A percentile compares a stretch with the other conserved stretches of the same genome.
These are phyloP conservation scores for Ecliptopera silaceata DNA, from an alignment of 2,888 invertebrate genomes.

Conservation along the genomic window DNA sequence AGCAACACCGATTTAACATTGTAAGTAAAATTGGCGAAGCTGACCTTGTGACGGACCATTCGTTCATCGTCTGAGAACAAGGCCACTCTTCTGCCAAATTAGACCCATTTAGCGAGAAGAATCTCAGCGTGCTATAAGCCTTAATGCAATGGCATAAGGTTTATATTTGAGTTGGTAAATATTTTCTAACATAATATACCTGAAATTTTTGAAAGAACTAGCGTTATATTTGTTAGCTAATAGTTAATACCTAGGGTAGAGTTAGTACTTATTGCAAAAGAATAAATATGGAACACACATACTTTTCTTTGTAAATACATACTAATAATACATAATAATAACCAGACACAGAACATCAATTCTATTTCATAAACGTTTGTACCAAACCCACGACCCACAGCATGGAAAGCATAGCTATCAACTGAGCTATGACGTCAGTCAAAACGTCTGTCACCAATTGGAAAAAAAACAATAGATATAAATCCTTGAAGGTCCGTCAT, in stretches of 20 bases:
- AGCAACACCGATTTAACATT: neutral
- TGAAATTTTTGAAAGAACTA: neutral
- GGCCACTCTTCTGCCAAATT: constrained; percentile 26
- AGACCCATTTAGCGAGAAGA: constrained; percentile 23
- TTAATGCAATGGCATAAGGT: neutral
- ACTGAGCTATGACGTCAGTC: no score
- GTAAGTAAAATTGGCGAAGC: constrained; percentile 23
- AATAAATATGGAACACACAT: no score
- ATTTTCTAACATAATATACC: neutral
- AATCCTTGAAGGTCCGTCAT: neutral
- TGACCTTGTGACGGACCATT: constrained; percentile 18
- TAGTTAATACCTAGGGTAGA: no score
- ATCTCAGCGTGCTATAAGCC: neutral
- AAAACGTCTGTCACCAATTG: no score
- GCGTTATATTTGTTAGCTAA: no score
- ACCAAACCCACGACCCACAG: no score
- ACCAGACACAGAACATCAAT: no score
- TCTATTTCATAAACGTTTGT: no score
- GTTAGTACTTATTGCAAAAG: no score
- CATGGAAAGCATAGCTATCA: no score
- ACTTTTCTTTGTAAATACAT: no score
- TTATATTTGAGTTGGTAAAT: neutral
- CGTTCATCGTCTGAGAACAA: constrained; percentile 23
- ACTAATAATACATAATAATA: no score
- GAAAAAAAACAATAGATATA: neutral